Evolutionary conservation across 1,140 invertebrate species (phyloP).

Genomic region (Scaptodrosophila lebanonensis): DNA sequence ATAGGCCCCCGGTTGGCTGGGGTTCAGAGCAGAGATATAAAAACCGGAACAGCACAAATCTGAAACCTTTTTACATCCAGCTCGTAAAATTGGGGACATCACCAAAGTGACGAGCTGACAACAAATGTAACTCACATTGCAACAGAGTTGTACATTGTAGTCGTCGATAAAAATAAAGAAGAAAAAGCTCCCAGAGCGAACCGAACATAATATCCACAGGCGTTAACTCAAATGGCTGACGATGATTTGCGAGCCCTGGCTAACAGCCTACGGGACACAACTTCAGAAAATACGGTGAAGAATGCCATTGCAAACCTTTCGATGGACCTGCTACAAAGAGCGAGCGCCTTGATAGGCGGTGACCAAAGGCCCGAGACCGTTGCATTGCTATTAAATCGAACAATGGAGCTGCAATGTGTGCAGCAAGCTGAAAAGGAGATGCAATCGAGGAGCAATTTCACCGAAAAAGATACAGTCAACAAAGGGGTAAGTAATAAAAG

Average conservation of each 20-base stretch:
- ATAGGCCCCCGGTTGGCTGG: too few species aligned
- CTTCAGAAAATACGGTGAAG: slow-evolving; percentile 38
- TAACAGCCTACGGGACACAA: slow-evolving; percentile 47
- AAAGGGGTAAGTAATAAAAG: too few species aligned
- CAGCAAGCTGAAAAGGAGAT: slow-evolving; percentile 16
- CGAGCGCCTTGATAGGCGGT: slow-evolving; percentile 55
- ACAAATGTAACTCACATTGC: slow-evolving; percentile 14
- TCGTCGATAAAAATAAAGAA: too few species aligned
- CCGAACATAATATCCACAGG: not conserved
- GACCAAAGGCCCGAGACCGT: slow-evolving; percentile 41
- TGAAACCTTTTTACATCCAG: too few species aligned
- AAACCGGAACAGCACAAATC: too few species aligned
- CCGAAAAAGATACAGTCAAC: too few species aligned
- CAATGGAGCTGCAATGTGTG: slow-evolving; percentile 14
- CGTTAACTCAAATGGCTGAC: slow-evolving; percentile 48
- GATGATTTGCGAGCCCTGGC: slow-evolving; percentile 58
- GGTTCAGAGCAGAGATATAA: too few species aligned
- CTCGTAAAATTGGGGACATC: too few species aligned
- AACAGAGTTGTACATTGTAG: slow-evolving; percentile 5
- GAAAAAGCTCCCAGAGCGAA: too few species aligned
- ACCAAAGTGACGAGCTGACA: too few species aligned
- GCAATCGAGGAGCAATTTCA: too few species aligned
- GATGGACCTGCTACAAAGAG: slow-evolving; percentile 59
- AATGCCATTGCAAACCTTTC: slow-evolving; percentile 64
- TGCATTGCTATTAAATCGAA: slow-evolving; percentile 19